Conservation (phyloP, 1,140 invertebrate genomes). For the Lutraria rhynchaena region DNA sequence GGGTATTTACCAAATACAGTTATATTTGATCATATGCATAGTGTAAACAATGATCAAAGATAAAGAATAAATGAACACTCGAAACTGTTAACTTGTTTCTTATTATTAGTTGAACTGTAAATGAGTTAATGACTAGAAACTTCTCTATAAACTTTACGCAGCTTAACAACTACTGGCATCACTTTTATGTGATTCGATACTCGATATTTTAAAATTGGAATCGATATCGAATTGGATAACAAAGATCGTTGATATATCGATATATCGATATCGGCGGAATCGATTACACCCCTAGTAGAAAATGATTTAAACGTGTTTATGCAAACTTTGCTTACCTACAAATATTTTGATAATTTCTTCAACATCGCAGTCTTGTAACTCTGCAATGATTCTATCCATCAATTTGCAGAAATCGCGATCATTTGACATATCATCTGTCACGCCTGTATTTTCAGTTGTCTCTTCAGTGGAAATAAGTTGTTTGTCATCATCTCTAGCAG, state of each 20-base stretch:
- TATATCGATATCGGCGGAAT: too few relatives aligned
- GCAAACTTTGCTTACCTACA: neutral
- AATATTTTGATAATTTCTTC: slow-evolving; percentile 39
- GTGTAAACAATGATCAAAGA: too few relatives aligned
- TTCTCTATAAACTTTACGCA: too few relatives aligned
- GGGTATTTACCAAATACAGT: too few relatives aligned
- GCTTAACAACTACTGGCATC: too few relatives aligned
- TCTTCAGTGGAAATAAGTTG: neutral
- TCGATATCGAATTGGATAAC: neutral
- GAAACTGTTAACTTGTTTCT: too few relatives aligned
- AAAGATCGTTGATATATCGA: neutral
- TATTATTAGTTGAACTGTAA: too few relatives aligned
- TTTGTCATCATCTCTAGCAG: neutral
- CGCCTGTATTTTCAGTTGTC: neutral
- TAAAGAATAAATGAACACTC: neutral
- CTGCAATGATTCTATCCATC: slow-evolving; percentile 1
- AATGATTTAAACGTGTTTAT: neutral
- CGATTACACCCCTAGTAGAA: neutral
- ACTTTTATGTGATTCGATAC: too few relatives aligned
- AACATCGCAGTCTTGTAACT: slow-evolving; percentile 22
- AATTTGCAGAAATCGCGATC: slow-evolving; percentile 22
- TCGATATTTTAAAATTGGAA: neutral
- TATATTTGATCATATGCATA: too few relatives aligned
- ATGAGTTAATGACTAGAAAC: too few relatives aligned
- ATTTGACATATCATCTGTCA: slow-evolving; percentile 2